A percentile compares a stretch with the other conserved stretches of the same genome.
Evolutionary conservation across 2,888 invertebrate genomes (phyloP).

Genomic region (Cylloceria caligata): DNA sequence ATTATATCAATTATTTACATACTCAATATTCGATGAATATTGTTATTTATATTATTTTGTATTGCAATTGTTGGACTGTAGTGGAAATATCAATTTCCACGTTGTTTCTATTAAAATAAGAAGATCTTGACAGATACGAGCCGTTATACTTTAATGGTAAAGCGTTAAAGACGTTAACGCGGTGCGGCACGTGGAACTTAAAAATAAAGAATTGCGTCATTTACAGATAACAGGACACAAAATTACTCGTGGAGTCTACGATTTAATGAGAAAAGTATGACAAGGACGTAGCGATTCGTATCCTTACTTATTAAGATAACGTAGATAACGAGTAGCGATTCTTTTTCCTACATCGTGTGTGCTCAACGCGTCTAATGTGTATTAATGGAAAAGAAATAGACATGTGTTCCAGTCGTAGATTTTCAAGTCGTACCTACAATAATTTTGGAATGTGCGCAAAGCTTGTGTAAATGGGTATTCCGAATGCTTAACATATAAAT

Average conservation of each 20-base stretch:
- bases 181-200: conserved; percentile 11
- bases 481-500: not conserved
- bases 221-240: conserved; percentile 2
- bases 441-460: not conserved
- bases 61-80: too few relatives aligned
- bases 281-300: not conserved
- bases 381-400: not conserved
- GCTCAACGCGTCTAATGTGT: not conserved
- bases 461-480: not conserved
- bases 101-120: not conserved
- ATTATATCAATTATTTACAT: too few relatives aligned
- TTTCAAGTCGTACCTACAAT: not conserved
- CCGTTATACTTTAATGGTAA: not conserved
- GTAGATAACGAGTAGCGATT: conserved; percentile 21
- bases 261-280: conserved; percentile 23
- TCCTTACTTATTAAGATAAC: conserved; percentile 40
- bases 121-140: not conserved
- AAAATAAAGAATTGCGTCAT: conserved; percentile 20
- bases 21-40: too few relatives aligned
- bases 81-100: not conserved
- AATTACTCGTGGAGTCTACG: conserved; percentile 9
- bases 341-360: conserved; percentile 1
- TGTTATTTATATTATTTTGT: too few relatives aligned
- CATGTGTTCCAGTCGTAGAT: not conserved
- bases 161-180: conserved; percentile 17